Evolutionary conservation across 2,797 vertebrate genomes (phyloP), one percentile per base, ranked within the genome.

Genomic region (Gila robusta): DNA sequence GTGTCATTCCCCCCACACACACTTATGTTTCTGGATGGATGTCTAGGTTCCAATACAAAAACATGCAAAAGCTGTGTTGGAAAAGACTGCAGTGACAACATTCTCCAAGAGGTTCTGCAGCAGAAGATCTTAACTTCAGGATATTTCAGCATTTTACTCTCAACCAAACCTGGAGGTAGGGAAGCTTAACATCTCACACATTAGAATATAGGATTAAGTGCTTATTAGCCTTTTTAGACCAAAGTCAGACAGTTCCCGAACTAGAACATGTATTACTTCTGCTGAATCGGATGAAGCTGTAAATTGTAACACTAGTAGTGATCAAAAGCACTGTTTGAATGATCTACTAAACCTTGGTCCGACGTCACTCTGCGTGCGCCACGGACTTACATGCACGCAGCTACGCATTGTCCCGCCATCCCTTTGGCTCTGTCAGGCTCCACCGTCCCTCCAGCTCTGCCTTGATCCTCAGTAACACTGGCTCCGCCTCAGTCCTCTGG

Each of bases 51-150:
- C 2, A 87, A n/a, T 14, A 89, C 89, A 56, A 87, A 91, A 23
- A 95, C 95, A n/a, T 96, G 95, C 56, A 92, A 85, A 69, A 92
- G 84, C 85, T 96, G 95, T 77, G 67, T 1, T 19, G 89, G 28
- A 1, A 78, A 0, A 0, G 39, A 88, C 10, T 96, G 95, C 5
- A 26, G 1, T 0, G 69, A 93, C 88, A 95, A 96, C 90, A 80
- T 96, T 11, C 89, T 95, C 74, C 89, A 91, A 37, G 91, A 91
- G 0, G 2, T 95, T 28, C 49, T 92, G 41, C 26, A 88, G 19
- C 44, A 91, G 52, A 88, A 92, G 5, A 90, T 92, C 39, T 90
- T 96, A 66, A 96, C 95, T 0, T 94, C 95, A 6, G 95, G 95
- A 79, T 96, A 95, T 90, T 95, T 94, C 49, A 85, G 0, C 37